Base-by-base conservation (phyloP, 1,140 invertebrate species). In the Lineus longissimus region DNA sequence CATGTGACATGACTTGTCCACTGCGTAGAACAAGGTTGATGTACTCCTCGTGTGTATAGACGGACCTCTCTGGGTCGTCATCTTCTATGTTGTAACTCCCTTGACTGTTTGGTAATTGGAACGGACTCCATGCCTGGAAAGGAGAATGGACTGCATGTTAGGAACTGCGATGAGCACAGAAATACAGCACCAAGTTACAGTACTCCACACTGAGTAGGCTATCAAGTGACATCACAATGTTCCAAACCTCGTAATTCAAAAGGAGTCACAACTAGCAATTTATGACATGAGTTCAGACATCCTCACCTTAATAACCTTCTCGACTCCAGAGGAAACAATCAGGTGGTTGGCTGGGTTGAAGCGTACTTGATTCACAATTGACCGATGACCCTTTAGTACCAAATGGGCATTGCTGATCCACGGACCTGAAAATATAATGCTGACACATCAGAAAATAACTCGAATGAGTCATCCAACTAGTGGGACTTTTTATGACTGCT, bases 341-440 rank as follows among this genome's bases (percentile, higher is more conserved):
- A 95, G 81, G 73, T 90, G 90, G 76, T 90, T 92, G 23, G 89
- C 82, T 40, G 86, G 86, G 81, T 95, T 95, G 74, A 92, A 97
- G 6, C 94, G 86, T 41, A 97, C 94, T 86, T 97, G 94, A 83
- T 97, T 97, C 0, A 97, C 94, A 68, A 97, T 96, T 0, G 94
- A 97, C 61, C 94, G 86, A 80, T 97, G 95, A 0, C 94, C 94
- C 66, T 87, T 87, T 1, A 97, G 77, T 15, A 95, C 87, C 74
- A 94, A 86, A 69, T 95, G 91, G 1, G 91, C 87, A 43, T 86
- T 82, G 64, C 86, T 83, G 7, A 90, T 85, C 84, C 85, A 79
- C 11, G 60, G 33, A 29, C 64, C 75, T 76, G 66, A 40, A 60
- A 67, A 63, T 36, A 36, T 7, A 36, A n/a, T n/a, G n/a, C n/a